These are phyloP conservation scores for Psephotus haematonotus DNA, from an alignment of 2,113 vertebrate species.

Conservation along the genomic window DNA sequence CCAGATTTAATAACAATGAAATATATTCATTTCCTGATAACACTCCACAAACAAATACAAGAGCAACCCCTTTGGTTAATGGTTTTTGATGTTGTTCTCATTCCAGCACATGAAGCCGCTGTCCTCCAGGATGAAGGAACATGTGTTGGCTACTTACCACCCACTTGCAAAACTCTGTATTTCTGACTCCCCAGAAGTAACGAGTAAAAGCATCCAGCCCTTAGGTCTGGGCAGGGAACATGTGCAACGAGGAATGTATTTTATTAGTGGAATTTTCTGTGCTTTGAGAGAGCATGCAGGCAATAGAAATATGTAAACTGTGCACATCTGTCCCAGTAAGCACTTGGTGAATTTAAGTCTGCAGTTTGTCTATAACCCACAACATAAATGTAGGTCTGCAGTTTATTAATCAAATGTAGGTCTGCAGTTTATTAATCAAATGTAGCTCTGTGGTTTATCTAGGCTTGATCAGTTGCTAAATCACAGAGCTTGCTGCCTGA, in stretches of 20 bases:
- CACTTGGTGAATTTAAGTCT: background rate
- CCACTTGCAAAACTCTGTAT: background rate
- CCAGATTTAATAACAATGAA: background rate
- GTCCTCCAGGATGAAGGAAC: background rate
- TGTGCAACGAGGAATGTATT: background rate
- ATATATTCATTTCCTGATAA: background rate
- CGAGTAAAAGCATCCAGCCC: background rate
- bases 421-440: background rate
- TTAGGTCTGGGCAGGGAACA: background rate
- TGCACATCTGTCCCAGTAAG: background rate
- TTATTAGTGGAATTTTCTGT: background rate
- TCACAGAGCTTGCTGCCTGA: background rate
- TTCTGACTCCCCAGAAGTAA: background rate
- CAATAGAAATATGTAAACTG: background rate
- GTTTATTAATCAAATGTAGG: background rate
- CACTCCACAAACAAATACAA: background rate
- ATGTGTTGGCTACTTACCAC: background rate
- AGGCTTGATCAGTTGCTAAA: background rate
- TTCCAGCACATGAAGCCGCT: background rate
- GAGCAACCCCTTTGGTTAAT: background rate
- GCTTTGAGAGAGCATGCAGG: background rate
- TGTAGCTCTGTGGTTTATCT: background rate
- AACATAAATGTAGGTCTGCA: background rate
- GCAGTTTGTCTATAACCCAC: background rate
- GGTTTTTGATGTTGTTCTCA: background rate